phyloP scores from a whole-genome alignment of 92 coral and sea anemone species.

The Phenganax subtilis region DNA sequence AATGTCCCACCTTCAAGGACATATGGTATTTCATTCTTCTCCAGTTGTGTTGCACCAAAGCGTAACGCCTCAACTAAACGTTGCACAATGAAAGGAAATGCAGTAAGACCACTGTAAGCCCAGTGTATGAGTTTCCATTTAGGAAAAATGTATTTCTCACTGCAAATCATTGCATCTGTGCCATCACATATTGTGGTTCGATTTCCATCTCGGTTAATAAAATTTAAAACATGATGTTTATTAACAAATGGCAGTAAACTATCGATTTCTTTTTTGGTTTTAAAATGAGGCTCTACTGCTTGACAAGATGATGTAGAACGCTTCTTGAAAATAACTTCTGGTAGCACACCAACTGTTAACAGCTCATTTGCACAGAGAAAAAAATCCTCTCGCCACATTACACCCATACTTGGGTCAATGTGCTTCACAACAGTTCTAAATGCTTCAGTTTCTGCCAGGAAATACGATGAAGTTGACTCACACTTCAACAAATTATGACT shows the following conservation, averaged over 20 bases:
- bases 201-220: conserved; percentile 17
- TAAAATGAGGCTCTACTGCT: background rate
- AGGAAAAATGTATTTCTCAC: conserved; percentile 36
- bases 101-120: conserved; percentile 40
- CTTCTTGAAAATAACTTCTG: conserved; percentile 26
- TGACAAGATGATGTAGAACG: background rate
- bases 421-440: background rate
- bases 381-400: conserved; percentile 31
- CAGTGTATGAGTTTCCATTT: conserved; percentile 36
- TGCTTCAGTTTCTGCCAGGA: conserved; percentile 1
- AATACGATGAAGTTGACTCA: conserved; percentile 20
- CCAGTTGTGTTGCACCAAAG: conserved; percentile 28
- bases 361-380: conserved; percentile 4
- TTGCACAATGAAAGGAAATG: conserved; percentile 27
- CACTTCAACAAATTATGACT: conserved; percentile 11
- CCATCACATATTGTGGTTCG: conserved; percentile 24
- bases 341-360: background rate
- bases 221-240: conserved; percentile 25
- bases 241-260: conserved; percentile 26
- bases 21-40: conserved; percentile 10
- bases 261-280: conserved; percentile 9
- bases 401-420: conserved; percentile 10
- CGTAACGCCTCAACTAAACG: conserved; percentile 29
- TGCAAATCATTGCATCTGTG: conserved; percentile 29
- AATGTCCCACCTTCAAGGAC: conserved; percentile 32